Percentiles rank a stretch among this genome's conserved stretches.
phyloP scores from a whole-genome alignment of 2,797 vertebrate genomes.

The Hoplostethus mediterraneus region DNA sequence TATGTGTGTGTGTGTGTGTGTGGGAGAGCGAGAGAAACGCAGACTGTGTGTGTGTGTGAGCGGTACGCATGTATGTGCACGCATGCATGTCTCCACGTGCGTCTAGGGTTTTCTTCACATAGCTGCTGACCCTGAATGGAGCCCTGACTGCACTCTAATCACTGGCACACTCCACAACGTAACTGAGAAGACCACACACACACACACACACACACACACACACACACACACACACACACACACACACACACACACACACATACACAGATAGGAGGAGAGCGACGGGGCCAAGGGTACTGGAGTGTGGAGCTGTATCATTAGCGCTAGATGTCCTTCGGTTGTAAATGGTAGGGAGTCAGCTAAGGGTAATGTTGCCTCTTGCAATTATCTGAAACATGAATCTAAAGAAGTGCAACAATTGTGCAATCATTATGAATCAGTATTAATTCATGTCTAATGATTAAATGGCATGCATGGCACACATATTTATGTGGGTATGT shows the following conservation, averaged over 20 bases:
- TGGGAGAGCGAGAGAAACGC: slow-evolving; percentile 23
- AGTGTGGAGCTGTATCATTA: slow-evolving; percentile 44
- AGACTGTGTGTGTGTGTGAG: slow-evolving; percentile 15
- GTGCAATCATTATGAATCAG: not conserved
- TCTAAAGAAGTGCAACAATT: not conserved
- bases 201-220: slow-evolving; percentile 24
- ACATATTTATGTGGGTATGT: not conserved
- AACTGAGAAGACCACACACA: slow-evolving; percentile 68
- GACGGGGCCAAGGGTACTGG: slow-evolving; percentile 46
- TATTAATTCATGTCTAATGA: slow-evolving; percentile 21
- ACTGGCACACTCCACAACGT: slow-evolving; percentile 73
- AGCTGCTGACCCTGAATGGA: slow-evolving; percentile 82
- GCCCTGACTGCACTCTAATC: slow-evolving; percentile 75
- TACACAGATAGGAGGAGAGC: slow-evolving; percentile 12
- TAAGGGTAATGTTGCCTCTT: not conserved
- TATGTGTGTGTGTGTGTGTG: slow-evolving; percentile 34
- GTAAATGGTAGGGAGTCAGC: slow-evolving; percentile 25
- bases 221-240: slow-evolving; percentile 19
- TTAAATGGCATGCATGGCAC: not conserved
- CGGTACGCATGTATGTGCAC: not conserved
- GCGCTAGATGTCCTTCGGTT: slow-evolving; percentile 37
- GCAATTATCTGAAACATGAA: slow-evolving; percentile 10
- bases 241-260: slow-evolving; percentile 20
- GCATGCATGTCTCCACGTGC: slow-evolving; percentile 47
- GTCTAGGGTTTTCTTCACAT: slow-evolving; percentile 75